Evolutionary conservation across 2,888 invertebrate genomes (phyloP), one percentile per base, ranked within the genome.

Genomic region (Dimorphilus gyrociliatus): DNA sequence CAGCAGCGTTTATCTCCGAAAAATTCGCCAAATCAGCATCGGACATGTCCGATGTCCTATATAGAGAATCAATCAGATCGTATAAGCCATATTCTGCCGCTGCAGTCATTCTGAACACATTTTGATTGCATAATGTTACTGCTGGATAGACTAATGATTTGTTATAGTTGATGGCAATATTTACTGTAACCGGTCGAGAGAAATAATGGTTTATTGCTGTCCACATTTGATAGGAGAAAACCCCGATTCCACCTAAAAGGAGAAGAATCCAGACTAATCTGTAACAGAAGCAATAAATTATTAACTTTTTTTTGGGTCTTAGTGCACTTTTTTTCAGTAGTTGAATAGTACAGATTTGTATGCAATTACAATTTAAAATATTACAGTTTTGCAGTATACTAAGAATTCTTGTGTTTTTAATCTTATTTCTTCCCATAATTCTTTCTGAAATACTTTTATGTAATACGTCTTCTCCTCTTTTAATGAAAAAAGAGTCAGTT

Each of bases 51-150:
- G 33, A 10, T 21, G 21, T n/a, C 10, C n/a, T 10, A n/a, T 21
- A 10, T 10, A 21, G n/a, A 10, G 10, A 21, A n/a, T 51, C 50
- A 12, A 53, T 37, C 18, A 51, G 35, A 3, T 36, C 35, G 21
- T 50, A 50, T 26, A 39, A 36, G 2, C 34, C 36, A 4, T 31
- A 27, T 2, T 30, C 19, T n/a, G 44, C 37, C 12, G 49, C 47
- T 6, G 35, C 40, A 1, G 51, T 44, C 1, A 48, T 46, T 23
- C 53, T 53, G 39, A 49, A 50, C 4, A 41, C 37, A 30, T 51
- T 51, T 32, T 50, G 48, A 32, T 51, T 51, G 25, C 51, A 51
- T 4, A 50, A 28, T 0, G 50, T 48, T 3, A 51, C 27, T 4
- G 46, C 42, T 2, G 51, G 51, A 28, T 49, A 51, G 12, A 34